Evolutionary conservation across 1,140 invertebrate genomes (phyloP), one percentile per base, ranked within the genome.

Genomic region (Phenacoccus solenopsis): DNA sequence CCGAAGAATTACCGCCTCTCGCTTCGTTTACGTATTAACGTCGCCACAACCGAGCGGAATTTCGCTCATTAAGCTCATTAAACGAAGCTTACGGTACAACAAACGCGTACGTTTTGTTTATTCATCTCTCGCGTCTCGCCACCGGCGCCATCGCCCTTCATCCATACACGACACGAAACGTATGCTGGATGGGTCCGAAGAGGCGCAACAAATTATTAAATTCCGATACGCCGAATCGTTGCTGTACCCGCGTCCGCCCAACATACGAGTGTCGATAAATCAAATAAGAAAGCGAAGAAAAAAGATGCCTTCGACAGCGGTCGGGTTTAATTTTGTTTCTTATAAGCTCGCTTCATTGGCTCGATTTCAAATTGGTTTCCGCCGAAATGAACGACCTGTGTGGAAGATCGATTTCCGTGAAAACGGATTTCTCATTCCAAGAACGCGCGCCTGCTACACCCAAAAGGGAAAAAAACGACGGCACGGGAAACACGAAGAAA

Each of bases 361-460:
- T 64, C 25, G 22, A 64, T 64, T 64, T 64, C 59, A 64, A 64
- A 64, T 64, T 64, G 59, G 59, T 64, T 64, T 64, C 59, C 59
- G 59, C 25, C 20, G 20, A 64, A 64, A 64, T 64, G 59, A 64
- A 64, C 59, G 59, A 64, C 59, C 59, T 64, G 59, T 64, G 38
- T n/a, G n/a, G 25, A 64, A 64, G 59, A 64, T 64, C 59, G 59
- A 64, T 64, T 64, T 64, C 59, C 59, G 21, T n/a, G 20, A 22
- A 64, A 64, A 64, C 59, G 5, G 10, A 64, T 64, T 64, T 3
- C 13, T 25, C 22, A 25, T 9, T 25, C 16, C 9, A 38, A n/a
- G n/a, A n/a, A n/a, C n/a, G n/a, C n/a, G n/a, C 32, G 32, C 32
- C 32, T 10, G 32, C 32, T 38, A n/a, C 32, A 9, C 4, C 10